Evolutionary conservation across 2,113 vertebrate genomes (phyloP), one percentile per base, ranked within the genome.

Genomic region (Poicephalus gulielmi): DNA sequence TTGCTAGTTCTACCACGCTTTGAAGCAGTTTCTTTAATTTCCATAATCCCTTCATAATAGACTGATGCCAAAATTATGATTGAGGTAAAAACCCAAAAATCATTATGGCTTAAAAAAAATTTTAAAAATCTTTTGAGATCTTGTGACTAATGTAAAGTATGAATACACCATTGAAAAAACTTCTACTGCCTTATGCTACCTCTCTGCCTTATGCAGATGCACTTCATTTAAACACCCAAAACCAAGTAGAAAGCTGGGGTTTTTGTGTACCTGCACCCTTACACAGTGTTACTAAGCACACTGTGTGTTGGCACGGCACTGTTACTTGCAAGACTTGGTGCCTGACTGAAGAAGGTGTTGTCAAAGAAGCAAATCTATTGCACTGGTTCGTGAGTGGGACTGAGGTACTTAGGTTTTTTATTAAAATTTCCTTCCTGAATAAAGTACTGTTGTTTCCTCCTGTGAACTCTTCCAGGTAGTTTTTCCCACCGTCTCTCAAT

Each of bases 231-330:
- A 86, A 31, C 17, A 84, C 16, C 9, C 24, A 62, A 23, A 41
- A 47, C 7, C 0, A 4, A 15, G 15, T 41, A 9, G 33, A 33
- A 76, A 44, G 11, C 41, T 6, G 22, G 41, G 28, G 1, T 1
- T n/a, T 88, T 85, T 66, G 12, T 49, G 47, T 83, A 41, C 10
- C 20, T 71, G 20, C 7, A 7, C 43, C n/a, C 17, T 63, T n/a
- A 8, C 17, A 7, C 0, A 2, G 17, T 50, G 15, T 14, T 93
- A 30, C 10, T 33, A 30, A 52, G 37, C 33, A 50, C 23, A 30
- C 23, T 30, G 30, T 1, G 1, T 24, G 20, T 47, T 86, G 79
- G 27, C 24, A 43, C 10, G 77, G 68, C 47, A 10, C 27, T 55
- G 15, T 6, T 1, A 22, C 73, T 73, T 80, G 18, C 33, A 83